Evolutionary conservation across 2,113 vertebrate genomes (phyloP).

Genomic region (Eudyptes chrysolophus): DNA sequence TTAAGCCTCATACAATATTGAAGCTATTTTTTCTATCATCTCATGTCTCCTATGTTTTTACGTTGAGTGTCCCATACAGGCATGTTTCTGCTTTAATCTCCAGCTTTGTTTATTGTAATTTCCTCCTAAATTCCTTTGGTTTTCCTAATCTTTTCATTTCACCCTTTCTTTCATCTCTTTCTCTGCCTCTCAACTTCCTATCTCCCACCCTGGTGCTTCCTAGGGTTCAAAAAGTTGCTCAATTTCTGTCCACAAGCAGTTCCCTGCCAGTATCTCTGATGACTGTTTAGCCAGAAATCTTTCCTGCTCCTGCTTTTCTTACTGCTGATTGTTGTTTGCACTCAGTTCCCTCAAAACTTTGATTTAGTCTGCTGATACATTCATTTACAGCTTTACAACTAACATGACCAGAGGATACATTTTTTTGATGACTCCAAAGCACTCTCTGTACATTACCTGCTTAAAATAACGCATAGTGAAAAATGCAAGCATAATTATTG

Average conservation of each 20-base stretch:
- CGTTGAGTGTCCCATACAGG: not conserved
- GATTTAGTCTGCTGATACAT: not conserved
- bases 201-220: not conserved
- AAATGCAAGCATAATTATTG: not conserved
- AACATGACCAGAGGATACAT: not conserved
- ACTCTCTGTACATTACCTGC: not conserved
- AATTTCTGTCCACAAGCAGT: not conserved
- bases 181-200: not conserved
- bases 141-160: not conserved
- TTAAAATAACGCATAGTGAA: not conserved
- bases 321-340: not conserved
- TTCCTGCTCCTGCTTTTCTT: not conserved
- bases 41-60: not conserved
- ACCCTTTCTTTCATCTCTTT: not conserved
- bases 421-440: not conserved
- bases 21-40: not conserved
- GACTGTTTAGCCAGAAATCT: not conserved
- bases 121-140: not conserved
- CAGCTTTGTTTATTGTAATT: not conserved
- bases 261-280: not conserved
- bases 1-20: not conserved
- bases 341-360: not conserved
- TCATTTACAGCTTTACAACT: not conserved
- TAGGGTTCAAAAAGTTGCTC: not conserved
- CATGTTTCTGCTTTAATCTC: not conserved